Evolutionary conservation across 2,797 vertebrate species (phyloP).

Genomic region (Karalla daura): DNA sequence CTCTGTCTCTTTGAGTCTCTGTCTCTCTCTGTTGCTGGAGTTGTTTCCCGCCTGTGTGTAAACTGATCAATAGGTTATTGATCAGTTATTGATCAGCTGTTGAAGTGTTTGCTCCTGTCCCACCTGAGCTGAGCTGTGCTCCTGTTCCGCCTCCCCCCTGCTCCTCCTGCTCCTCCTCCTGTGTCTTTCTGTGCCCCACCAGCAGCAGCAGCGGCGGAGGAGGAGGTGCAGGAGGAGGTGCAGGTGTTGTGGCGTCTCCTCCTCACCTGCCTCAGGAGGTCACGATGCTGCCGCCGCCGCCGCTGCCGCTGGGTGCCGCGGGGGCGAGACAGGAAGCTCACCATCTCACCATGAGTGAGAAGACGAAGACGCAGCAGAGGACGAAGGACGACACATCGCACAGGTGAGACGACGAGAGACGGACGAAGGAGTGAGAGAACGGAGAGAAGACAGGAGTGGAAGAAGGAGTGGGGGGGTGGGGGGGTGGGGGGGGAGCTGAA

Average conservation of each 20-base stretch:
- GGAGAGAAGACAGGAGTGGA: no score
- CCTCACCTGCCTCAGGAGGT: slow-evolving; percentile 58
- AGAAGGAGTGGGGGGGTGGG: no score
- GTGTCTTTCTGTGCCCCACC: no score
- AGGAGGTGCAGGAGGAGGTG: no score
- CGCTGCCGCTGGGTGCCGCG: background rate
- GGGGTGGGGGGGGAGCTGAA: background rate
- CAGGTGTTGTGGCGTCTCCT: slow-evolving; percentile 7
- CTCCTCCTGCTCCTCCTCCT: slow-evolving; percentile 23
- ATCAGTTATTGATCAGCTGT: no score
- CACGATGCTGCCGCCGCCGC: background rate
- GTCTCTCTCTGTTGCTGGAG: background rate
- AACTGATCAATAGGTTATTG: no score
- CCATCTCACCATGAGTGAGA: slow-evolving; percentile 63
- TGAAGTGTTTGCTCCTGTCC: background rate
- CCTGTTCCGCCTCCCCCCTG: slow-evolving; percentile 39
- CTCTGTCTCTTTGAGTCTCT: background rate
- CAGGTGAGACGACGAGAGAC: background rate
- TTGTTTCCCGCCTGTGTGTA: no score
- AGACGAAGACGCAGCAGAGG: background rate
- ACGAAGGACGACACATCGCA: background rate
- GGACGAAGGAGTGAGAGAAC: background rate
- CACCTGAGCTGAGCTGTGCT: slow-evolving; percentile 52
- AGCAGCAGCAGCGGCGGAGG: no score
- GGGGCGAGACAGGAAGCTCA: slow-evolving; percentile 40